Conservation (phyloP, 2,888 invertebrate genomes). For the Agrochola litura region DNA sequence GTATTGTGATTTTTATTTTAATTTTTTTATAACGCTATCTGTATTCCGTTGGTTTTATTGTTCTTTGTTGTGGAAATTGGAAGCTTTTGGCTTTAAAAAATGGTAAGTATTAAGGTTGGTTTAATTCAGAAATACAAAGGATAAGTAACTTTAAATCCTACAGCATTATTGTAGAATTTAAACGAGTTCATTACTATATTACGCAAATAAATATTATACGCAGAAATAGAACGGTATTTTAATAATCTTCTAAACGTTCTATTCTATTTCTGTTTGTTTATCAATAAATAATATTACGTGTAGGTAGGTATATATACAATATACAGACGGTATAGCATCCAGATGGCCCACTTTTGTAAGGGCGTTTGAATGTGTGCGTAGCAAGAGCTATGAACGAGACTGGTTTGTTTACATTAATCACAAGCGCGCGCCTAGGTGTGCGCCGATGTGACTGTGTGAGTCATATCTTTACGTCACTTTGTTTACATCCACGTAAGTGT, state of each 20-base stretch:
- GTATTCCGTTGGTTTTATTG: constrained; percentile 80
- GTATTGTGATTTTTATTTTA: constrained; percentile 85
- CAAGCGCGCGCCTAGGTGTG: constrained; percentile 75
- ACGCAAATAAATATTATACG: constrained; percentile 30
- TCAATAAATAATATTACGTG: constrained; percentile 50
- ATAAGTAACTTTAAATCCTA: not conserved
- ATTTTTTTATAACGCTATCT: constrained; percentile 80
- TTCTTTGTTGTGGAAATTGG: constrained; percentile 82
- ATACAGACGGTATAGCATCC: constrained; percentile 65
- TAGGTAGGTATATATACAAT: constrained; percentile 26
- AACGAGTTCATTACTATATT: constrained; percentile 32
- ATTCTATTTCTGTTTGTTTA: constrained; percentile 62
- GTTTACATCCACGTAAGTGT: constrained; percentile 83
- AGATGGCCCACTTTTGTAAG: constrained; percentile 85
- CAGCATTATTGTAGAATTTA: constrained; percentile 1
- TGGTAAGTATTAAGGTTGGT: constrained; percentile 47
- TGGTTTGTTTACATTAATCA: constrained; percentile 89
- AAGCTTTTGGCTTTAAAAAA: constrained; percentile 67
- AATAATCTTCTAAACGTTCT: constrained; percentile 47
- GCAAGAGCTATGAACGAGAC: constrained; percentile 68
- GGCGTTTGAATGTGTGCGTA: constrained; percentile 70
- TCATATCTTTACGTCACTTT: constrained; percentile 87
- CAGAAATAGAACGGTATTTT: constrained; percentile 57
- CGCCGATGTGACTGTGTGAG: constrained; percentile 79
- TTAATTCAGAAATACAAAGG: constrained; percentile 37